Conservation (phyloP, 1,140 invertebrate species). For the Microplitis mediator region DNA sequence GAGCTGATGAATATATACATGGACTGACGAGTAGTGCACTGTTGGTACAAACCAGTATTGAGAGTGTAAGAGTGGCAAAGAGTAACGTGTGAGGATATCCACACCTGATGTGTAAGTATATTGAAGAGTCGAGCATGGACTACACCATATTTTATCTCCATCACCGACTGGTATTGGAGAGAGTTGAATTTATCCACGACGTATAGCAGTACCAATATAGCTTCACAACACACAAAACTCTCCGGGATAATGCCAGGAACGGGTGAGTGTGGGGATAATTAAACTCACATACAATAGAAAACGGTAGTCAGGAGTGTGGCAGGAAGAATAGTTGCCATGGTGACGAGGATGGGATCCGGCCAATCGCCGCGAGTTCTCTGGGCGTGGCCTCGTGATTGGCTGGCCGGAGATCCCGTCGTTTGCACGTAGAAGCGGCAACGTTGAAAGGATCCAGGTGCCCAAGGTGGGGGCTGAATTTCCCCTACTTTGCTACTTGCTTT, state of each 20-base stretch:
- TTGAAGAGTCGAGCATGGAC: no score
- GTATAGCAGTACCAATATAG: background rate
- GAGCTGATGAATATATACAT: background rate
- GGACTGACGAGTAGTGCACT: background rate
- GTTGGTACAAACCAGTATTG: no score
- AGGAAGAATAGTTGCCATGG: constrained; percentile 55
- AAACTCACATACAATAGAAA: constrained; percentile 47
- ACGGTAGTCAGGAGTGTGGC: constrained; percentile 39
- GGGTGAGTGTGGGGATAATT: constrained; percentile 54
- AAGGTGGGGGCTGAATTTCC: background rate
- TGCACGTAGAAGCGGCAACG: background rate
- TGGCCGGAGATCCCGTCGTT: constrained; percentile 22
- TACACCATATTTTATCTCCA: background rate
- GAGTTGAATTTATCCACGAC: no score
- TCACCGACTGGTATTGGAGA: background rate
- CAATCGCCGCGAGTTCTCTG: constrained; percentile 46
- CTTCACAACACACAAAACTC: background rate
- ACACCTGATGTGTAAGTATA: no score
- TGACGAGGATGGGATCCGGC: constrained; percentile 55
- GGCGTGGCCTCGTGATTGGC: constrained; percentile 57
- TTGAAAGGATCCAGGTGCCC: background rate
- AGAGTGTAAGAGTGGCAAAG: no score
- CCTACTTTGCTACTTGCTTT: no score
- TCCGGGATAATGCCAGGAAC: background rate
- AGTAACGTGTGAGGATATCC: no score